phyloP scores from a whole-genome alignment of 2,797 vertebrate species.

The Falco cherrug region DNA sequence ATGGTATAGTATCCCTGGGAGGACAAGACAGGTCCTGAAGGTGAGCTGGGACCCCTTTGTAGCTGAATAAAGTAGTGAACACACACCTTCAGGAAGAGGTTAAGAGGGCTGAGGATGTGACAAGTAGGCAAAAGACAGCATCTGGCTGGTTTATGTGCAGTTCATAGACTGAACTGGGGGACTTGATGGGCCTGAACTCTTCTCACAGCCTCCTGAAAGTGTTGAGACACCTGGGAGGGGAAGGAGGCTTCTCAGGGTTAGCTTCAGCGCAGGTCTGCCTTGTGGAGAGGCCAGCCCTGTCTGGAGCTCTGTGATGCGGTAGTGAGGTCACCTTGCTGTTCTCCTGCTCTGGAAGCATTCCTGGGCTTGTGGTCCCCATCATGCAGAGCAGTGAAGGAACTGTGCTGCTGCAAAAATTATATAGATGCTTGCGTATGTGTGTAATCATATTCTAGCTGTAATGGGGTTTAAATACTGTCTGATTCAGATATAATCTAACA shows the following conservation, averaged over 20 bases:
- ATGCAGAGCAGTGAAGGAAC: background rate
- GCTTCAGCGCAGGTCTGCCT: fast-evolving
- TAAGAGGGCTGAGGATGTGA: background rate
- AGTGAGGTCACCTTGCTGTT: background rate
- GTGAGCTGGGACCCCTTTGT: background rate
- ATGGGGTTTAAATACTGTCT: background rate
- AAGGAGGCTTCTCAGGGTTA: background rate
- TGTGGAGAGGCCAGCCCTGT: background rate
- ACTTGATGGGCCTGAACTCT: background rate
- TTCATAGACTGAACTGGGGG: background rate
- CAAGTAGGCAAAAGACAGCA: background rate
- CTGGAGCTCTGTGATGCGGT: background rate
- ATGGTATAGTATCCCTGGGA: background rate
- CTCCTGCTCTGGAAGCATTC: background rate
- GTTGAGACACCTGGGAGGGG: background rate
- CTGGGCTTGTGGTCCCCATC: background rate
- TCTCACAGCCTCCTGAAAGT: background rate
- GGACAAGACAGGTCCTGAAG: background rate
- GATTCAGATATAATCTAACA: background rate
- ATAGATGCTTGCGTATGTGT: background rate
- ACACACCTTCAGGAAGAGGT: background rate
- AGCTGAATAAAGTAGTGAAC: background rate
- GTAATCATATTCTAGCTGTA: background rate
- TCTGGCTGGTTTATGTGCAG: background rate
- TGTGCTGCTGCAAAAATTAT: background rate